Evolutionary conservation across 2,113 vertebrate species (phyloP).

Genomic region (Penelope pileata): DNA sequence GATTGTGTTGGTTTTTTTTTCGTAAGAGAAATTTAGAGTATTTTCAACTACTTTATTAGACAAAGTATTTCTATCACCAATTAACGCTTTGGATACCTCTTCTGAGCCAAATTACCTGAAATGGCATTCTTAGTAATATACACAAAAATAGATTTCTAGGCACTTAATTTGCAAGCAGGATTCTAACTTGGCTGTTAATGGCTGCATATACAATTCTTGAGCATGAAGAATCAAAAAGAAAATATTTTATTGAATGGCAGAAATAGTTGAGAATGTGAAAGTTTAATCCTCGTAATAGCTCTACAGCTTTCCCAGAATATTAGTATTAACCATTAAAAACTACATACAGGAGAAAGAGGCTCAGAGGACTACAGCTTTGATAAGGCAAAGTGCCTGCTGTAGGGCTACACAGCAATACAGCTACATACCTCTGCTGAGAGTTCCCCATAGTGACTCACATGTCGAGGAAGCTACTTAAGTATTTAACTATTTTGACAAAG

Average conservation of each 20-base stretch:
- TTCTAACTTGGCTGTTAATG: not conserved
- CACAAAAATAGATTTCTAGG: not conserved
- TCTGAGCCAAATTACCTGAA: not conserved
- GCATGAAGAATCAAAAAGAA: not conserved
- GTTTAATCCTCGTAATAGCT: not conserved
- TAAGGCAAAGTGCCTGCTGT: not conserved
- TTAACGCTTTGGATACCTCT: not conserved
- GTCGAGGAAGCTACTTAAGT: not conserved
- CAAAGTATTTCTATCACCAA: not conserved
- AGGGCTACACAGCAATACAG: not conserved
- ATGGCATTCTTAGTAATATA: not conserved
- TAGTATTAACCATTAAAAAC: not conserved
- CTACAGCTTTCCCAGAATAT: not conserved
- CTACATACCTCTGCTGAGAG: not conserved
- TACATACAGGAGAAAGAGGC: not conserved
- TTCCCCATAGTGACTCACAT: not conserved
- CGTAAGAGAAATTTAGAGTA: not conserved
- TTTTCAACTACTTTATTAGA: not conserved
- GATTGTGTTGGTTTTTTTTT: no score
- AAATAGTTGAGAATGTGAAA: not conserved
- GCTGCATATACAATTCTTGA: not conserved
- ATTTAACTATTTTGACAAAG: not conserved
- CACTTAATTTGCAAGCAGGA: not conserved
- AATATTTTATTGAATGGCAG: not conserved
- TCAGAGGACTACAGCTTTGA: not conserved